Percentiles rank a stretch among this genome's conserved stretches.
phyloP scores from a whole-genome alignment of 2,797 vertebrate species.

The Muscicapa striata region DNA sequence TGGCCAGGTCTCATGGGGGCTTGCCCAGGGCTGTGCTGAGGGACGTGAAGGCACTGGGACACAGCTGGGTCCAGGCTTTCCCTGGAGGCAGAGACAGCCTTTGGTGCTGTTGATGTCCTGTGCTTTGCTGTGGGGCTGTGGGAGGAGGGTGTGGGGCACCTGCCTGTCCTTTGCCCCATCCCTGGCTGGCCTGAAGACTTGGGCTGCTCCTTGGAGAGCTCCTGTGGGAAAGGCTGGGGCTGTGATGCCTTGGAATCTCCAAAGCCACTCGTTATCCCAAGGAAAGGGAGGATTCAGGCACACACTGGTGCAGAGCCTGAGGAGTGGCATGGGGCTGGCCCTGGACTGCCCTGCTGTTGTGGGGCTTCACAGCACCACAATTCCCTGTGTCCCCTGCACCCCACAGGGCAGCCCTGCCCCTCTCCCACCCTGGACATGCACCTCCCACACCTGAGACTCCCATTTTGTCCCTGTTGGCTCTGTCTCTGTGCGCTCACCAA shows the following conservation, averaged over 20 bases:
- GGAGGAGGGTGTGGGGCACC: not conserved
- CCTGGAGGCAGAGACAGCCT: not conserved
- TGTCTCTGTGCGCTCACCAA: rapidly evolving
- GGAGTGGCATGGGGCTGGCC: not conserved
- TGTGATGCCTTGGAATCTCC: not conserved
- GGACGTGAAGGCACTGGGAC: not conserved
- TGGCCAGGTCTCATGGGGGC: rapidly evolving
- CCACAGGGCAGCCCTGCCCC: not conserved
- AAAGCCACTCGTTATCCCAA: not conserved
- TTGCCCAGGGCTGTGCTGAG: not conserved
- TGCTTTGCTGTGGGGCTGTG: not conserved
- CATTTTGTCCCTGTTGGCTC: rapidly evolving
- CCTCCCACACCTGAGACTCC: rapidly evolving
- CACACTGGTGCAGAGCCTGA: not conserved
- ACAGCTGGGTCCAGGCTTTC: not conserved
- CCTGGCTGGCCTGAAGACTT: rapidly evolving
- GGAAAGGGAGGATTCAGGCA: not conserved
- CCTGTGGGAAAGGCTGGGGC: not conserved
- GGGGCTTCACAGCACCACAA: not conserved
- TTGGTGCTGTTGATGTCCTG: not conserved
- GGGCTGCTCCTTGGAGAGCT: not conserved
- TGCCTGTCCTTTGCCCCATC: not conserved
- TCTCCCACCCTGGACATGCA: rapidly evolving
- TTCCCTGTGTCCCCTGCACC: not conserved
- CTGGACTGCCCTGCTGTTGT: not conserved